Evolutionary conservation across 1,140 invertebrate genomes (phyloP).

Genomic region (Paramacrobiotus metropolitanus): DNA sequence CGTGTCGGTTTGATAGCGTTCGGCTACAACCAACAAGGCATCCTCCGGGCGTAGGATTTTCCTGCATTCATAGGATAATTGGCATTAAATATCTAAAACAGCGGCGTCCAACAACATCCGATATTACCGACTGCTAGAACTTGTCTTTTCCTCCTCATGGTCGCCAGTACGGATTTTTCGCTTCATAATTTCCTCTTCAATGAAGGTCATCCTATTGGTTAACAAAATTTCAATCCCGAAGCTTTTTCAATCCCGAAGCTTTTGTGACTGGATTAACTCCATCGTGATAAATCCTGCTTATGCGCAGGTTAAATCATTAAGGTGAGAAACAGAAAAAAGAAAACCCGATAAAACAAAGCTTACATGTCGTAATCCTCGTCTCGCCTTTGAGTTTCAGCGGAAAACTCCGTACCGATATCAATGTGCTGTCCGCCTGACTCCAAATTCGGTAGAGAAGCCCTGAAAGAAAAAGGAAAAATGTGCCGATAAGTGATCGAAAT

Average conservation of each 20-base stretch:
- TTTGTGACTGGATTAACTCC: too few relatives aligned
- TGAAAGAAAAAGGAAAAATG: slow-evolving; percentile 4
- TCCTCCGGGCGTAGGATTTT: slow-evolving; percentile 18
- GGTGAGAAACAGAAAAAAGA: too few relatives aligned
- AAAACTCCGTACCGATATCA: slow-evolving; percentile 84
- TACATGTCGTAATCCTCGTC: slow-evolving; percentile 96
- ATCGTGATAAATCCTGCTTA: too few relatives aligned
- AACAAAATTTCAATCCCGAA: background rate
- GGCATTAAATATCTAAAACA: too few relatives aligned
- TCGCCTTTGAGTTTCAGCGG: slow-evolving; percentile 84
- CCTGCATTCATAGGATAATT: too few relatives aligned
- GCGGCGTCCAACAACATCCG: too few relatives aligned
- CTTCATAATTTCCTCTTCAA: slow-evolving; percentile 71
- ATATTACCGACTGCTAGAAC: too few relatives aligned
- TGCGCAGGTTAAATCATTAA: too few relatives aligned
- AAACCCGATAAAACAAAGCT: slow-evolving; percentile 5
- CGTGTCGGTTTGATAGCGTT: slow-evolving; percentile 55
- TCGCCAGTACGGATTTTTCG: slow-evolving; percentile 39
- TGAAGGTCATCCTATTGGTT: slow-evolving; percentile 60
- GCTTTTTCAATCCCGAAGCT: background rate
- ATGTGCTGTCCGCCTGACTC: slow-evolving; percentile 62
- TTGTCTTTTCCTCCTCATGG: slow-evolving; percentile 30
- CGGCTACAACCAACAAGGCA: slow-evolving; percentile 37
- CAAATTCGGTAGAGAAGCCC: slow-evolving; percentile 11
- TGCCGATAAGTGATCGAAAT: too few relatives aligned